Base-by-base conservation (phyloP, 2,888 invertebrate genomes). In the Ochropleura plecta region DNA sequence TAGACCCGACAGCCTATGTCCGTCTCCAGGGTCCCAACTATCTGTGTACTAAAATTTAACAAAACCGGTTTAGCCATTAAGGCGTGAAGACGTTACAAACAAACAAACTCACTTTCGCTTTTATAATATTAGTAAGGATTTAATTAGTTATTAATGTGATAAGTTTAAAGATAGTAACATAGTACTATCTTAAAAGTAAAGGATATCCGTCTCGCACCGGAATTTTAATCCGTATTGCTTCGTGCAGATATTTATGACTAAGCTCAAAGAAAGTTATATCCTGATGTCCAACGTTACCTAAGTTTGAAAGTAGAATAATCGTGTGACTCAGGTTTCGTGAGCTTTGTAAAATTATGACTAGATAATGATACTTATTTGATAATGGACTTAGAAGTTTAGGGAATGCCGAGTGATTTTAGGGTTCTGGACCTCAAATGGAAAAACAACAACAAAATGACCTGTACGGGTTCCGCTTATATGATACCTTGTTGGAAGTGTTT, bases 161-260 rank as follows among this genome's bases (percentile, higher is more conserved):
- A 55, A 10, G 12, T 12, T 20, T n/a, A n/a, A n/a, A n/a, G n/a
- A n/a, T n/a, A n/a, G n/a, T n/a, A n/a, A n/a, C n/a, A n/a, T n/a
- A n/a, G n/a, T n/a, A 55, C 53, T 10, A 20, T 55, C 20, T 0
- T 20, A 30, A 57, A 40, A 40, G 16, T 30, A 4, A 57, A 30
- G 8, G 9, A 59, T 51, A 14, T 18, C n/a, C 16, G 3, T 18
- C 18, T 40, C 6, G 18, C 59, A 40, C 59, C 18, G 30, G 18
- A 63, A 64, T 81, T 70, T 64, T 57, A 63, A 68, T 79, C 70
- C 59, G 55, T 55, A 64, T 71, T n/a, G 0, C 40, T 44, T 55
- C 66, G 79, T 55, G 80, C 30, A 80, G n/a, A 46, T 72, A 84
- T 75, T 53, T 20, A 60, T 82, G 84, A 82, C 71, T 76, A 84